Base-by-base conservation (phyloP, 2,113 vertebrate species). In the Muntiacus reevesi region DNA sequence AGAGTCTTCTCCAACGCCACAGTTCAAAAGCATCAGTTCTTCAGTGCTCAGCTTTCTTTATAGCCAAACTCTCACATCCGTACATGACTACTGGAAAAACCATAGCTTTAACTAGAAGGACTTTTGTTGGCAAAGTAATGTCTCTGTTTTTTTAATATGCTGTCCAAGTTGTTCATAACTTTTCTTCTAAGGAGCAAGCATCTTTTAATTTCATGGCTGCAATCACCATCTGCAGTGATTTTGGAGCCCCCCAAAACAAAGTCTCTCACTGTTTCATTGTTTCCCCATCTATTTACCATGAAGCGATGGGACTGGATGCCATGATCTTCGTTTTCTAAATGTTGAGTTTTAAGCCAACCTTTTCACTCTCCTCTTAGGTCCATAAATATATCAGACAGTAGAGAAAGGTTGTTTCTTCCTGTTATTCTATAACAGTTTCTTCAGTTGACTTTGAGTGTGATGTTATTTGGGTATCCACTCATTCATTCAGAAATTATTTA, bases 381-480 rank as follows among this genome's bases (percentile, higher is more conserved):
- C 52, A 87, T 60, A 94, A 87, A 33, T 40, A 88, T 36, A 94
- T 27, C 90, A 94, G 78, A 55, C 25, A 87, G 14, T 89, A 5
- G 45, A 47, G 94, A 94, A 97, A 88, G 3, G 87, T 57, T 40
- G 89, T 82, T 95, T 57, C 43, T 95, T 90, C 6, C 85, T 87
- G 14, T 85, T 88, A 45, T 67, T 91, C n/a, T 62, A 2, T 60
- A 84, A 43, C n/a, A 76, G 67, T 95, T 47, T 25, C 62, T 93
- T 95, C 40, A 54, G 27, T 60, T 25, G n/a, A 52, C 55, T 93
- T 93, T 91, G 45, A 71, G 17, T 71, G 21, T 91, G 93, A 88
- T 30, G 55, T 36, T 91, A 86, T 47, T 54, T 84, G 57, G 7
- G 36, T 33, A 62, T 40, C 5, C 19, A 60, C 25, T 82, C 4